phyloP scores from a whole-genome alignment of 2,888 invertebrate genomes.

The Pammene aurita region DNA sequence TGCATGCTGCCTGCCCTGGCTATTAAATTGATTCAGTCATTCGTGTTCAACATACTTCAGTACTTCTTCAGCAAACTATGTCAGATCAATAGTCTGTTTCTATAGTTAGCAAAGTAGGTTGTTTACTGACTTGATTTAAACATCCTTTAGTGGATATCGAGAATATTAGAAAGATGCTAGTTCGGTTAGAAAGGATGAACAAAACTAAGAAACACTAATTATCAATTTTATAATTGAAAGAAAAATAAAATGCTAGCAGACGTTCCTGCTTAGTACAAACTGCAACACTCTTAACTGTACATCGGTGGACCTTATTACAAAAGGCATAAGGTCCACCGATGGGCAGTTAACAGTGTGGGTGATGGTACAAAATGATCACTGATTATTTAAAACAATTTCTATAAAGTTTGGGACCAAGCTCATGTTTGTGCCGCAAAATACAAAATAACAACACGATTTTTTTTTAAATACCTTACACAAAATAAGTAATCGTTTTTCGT shows the following conservation, averaged over 20 bases:
- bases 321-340: no score
- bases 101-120: constrained; percentile 4
- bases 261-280: no score
- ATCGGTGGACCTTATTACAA: no score
- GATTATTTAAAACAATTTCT: no score
- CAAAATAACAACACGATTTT: no score
- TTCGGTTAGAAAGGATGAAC: background rate
- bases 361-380: no score
- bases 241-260: no score
- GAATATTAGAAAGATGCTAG: background rate
- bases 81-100: background rate
- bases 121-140: constrained; percentile 16
- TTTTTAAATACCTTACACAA: background rate
- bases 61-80: background rate
- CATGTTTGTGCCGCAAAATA: no score
- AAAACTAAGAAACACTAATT: background rate
- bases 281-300: no score
- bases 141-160: constrained; percentile 1
- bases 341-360: no score
- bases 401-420: no score
- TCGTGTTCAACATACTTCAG: constrained; percentile 12
- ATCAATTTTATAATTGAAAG: no score
- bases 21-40: constrained; percentile 49
- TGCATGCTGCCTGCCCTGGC: constrained; percentile 74
- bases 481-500: background rate